Conservation (phyloP, 2,797 vertebrate species). For the Karalla daura region DNA sequence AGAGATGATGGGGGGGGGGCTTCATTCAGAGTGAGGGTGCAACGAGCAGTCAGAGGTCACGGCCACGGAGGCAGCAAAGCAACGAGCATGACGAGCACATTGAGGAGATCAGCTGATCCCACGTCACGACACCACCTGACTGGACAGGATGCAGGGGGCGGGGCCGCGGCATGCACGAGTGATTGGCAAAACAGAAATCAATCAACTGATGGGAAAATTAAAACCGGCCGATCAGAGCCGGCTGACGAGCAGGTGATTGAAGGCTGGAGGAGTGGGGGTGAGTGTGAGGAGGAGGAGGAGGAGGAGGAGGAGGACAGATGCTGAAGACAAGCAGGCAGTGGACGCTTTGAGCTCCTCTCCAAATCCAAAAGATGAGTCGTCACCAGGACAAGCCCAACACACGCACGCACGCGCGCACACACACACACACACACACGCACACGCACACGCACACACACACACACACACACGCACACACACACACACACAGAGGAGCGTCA, state of each 20-base stretch:
- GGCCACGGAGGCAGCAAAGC: slow-evolving; percentile 55
- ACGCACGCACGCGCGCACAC: slow-evolving; percentile 32
- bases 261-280: slow-evolving; percentile 65
- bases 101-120: too few species aligned
- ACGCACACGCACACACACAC: slow-evolving; percentile 20
- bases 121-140: too few species aligned
- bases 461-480: slow-evolving; percentile 32
- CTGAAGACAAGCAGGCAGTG: slow-evolving; percentile 78
- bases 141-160: slow-evolving; percentile 76
- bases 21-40: slow-evolving; percentile 61
- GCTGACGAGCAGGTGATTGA: slow-evolving; percentile 63
- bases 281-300: slow-evolving; percentile 70
- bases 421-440: slow-evolving; percentile 15
- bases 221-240: slow-evolving; percentile 52
- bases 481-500: slow-evolving; percentile 67
- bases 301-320: slow-evolving; percentile 69
- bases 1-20: slow-evolving; percentile 42
- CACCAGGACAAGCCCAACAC: slow-evolving; percentile 61
- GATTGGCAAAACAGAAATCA: slow-evolving; percentile 37
- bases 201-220: slow-evolving; percentile 26
- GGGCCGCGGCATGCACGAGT: slow-evolving; percentile 77
- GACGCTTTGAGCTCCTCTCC: slow-evolving; percentile 71
- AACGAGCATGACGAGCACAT: slow-evolving; percentile 51
- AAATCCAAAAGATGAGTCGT: slow-evolving; percentile 52
- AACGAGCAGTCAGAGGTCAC: slow-evolving; percentile 52